A percentile compares a stretch with the other conserved stretches of the same genome.
Evolutionary conservation across 2,888 invertebrate genomes (phyloP).

Genomic region (Parthenolecanium corni): DNA sequence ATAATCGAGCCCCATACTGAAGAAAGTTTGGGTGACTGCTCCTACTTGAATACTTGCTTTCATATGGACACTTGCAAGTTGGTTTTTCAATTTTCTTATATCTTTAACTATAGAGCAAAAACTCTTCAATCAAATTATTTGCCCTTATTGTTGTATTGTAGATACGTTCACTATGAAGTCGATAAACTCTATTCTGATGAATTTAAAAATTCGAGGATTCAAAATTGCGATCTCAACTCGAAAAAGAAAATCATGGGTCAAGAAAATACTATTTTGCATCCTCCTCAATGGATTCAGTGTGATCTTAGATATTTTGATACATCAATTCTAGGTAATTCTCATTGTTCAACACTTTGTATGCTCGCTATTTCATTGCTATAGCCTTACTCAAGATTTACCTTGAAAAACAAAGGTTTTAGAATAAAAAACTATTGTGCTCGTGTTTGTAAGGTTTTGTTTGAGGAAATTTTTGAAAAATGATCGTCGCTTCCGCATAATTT

Average conservation of each 20-base stretch:
- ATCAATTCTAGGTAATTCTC: constrained; percentile 74
- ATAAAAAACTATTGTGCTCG: no score
- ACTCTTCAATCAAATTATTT: no score
- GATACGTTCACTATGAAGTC: constrained; percentile 95
- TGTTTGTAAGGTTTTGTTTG: not conserved
- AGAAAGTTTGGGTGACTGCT: constrained; percentile 89
- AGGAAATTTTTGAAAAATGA: no score
- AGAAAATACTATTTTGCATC: constrained; percentile 55
- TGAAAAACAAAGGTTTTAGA: constrained; percentile 29
- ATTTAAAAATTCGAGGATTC: constrained; percentile 15
- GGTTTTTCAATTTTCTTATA: not conserved
- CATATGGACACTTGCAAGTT: constrained; percentile 97
- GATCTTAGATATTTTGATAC: constrained; percentile 84
- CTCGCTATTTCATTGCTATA: not conserved
- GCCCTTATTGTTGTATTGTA: constrained; percentile 39
- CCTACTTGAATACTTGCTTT: constrained; percentile 95
- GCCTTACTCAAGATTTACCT: no score
- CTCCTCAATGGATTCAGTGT: constrained; percentile 94
- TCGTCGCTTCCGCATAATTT: no score
- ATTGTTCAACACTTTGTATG: not conserved
- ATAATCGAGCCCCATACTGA: constrained; percentile 93
- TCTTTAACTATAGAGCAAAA: no score
- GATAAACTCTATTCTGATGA: constrained; percentile 42
- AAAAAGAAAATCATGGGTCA: constrained; percentile 29
- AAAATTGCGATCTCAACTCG: constrained; percentile 17